Conservation (phyloP, 2,888 invertebrate species). For the Tenthredo livida region DNA sequence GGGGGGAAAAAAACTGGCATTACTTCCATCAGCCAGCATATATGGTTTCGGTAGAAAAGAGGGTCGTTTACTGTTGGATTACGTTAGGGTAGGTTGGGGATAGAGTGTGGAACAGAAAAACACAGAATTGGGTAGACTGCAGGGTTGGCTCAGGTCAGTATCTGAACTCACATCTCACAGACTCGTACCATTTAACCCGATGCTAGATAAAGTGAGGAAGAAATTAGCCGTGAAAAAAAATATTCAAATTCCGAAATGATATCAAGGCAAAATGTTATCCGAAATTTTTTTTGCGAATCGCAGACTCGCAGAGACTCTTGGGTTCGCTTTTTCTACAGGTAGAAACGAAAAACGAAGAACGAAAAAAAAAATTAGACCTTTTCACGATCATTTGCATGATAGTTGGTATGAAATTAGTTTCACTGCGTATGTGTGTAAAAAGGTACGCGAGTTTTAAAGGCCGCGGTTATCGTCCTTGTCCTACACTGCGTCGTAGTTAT, state of each 20-base stretch:
- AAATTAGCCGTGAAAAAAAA: background rate
- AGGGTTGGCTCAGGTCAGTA: constrained; percentile 38
- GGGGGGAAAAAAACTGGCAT: background rate
- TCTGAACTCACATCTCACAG: constrained; percentile 18
- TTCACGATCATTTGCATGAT: background rate
- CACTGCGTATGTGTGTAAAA: background rate
- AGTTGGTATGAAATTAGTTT: background rate
- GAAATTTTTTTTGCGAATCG: background rate
- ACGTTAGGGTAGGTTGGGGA: background rate
- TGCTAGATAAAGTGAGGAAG: background rate
- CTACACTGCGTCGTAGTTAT: constrained; percentile 13
- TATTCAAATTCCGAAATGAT: background rate
- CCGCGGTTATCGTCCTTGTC: constrained; percentile 15
- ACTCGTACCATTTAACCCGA: constrained; percentile 2
- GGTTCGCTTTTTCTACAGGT: background rate
- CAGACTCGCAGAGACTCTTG: background rate
- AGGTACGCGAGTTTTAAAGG: background rate
- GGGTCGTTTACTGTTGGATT: constrained; percentile 37
- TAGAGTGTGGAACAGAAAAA: background rate
- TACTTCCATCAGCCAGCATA: background rate
- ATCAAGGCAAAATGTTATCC: background rate
- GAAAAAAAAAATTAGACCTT: background rate
- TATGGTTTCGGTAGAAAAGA: constrained; percentile 21
- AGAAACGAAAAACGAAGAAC: too few species aligned
- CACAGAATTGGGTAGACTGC: background rate